Percentiles rank a stretch among this genome's conserved stretches.
These are phyloP conservation scores for Tragelaphus imberbis DNA, from an alignment of 2,113 vertebrate genomes.

Conservation along the genomic window DNA sequence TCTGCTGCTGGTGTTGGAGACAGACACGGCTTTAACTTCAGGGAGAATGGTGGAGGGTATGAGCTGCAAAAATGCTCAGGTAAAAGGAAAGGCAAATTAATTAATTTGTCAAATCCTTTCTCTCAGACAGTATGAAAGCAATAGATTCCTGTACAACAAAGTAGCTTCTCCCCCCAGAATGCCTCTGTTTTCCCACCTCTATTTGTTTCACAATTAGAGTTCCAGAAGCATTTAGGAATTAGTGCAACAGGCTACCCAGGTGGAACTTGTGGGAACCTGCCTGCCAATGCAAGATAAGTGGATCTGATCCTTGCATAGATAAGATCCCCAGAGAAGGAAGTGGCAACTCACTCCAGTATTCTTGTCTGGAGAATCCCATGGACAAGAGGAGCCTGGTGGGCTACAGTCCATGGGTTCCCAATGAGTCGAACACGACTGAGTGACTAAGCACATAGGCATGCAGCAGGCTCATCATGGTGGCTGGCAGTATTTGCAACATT, in stretches of 20 bases:
- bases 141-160: neutral
- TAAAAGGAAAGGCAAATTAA: neutral
- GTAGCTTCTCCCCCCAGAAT: neutral
- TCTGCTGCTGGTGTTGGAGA: neutral
- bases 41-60: neutral
- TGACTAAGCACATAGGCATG: neutral
- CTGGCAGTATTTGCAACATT: neutral
- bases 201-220: neutral
- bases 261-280: neutral
- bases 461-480: neutral
- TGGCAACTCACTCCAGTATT: neutral
- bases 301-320: neutral
- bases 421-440: neutral
- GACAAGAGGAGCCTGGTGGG: accelerated
- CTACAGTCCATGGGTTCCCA: accelerated
- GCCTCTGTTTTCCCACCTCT: neutral
- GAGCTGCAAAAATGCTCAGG: neutral
- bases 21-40: neutral
- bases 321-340: neutral
- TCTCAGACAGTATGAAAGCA: neutral
- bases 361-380: neutral
- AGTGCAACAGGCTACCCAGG: neutral
- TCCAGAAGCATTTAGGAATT: neutral
- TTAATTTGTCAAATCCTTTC: neutral
- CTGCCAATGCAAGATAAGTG: neutral